These are phyloP conservation scores for Ceryle rudis DNA, from an alignment of 2,797 vertebrate genomes.

Conservation along the genomic window DNA sequence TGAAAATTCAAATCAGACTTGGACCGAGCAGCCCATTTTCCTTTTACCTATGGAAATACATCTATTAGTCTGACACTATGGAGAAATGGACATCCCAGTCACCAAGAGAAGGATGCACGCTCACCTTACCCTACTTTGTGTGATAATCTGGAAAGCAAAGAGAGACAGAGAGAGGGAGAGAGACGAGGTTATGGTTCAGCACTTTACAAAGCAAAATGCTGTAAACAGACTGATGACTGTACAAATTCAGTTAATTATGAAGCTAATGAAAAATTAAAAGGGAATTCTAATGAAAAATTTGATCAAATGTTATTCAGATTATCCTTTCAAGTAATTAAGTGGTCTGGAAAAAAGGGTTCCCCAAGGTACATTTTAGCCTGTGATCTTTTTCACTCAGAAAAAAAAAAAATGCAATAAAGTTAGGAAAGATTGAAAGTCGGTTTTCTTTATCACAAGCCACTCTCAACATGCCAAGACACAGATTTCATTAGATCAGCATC, in stretches of 20 bases:
- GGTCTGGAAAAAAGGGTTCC: slow-evolving; percentile 45
- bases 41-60: slow-evolving; percentile 55
- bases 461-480: slow-evolving; percentile 62
- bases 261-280: slow-evolving; percentile 78
- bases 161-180: not conserved
- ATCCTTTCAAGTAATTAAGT: slow-evolving; percentile 76
- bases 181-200: not conserved
- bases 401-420: slow-evolving; percentile 41
- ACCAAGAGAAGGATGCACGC: not conserved
- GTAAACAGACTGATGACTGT: slow-evolving; percentile 72
- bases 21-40: slow-evolving; percentile 26
- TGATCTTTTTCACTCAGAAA: slow-evolving; percentile 57
- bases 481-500: slow-evolving; percentile 73
- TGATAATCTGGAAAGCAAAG: slow-evolving; percentile 46
- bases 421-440: slow-evolving; percentile 55
- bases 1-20: slow-evolving; percentile 68
- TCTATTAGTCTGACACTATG: not conserved
- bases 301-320: slow-evolving; percentile 78
- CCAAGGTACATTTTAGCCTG: slow-evolving; percentile 68
- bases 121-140: not conserved
- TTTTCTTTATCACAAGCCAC: slow-evolving; percentile 61
- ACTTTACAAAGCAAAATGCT: slow-evolving; percentile 61
- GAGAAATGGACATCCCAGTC: slow-evolving; percentile 36
- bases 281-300: slow-evolving; percentile 75
- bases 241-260: slow-evolving; percentile 78